phyloP scores from a whole-genome alignment of 2,888 invertebrate species.

The Hedya salicella region DNA sequence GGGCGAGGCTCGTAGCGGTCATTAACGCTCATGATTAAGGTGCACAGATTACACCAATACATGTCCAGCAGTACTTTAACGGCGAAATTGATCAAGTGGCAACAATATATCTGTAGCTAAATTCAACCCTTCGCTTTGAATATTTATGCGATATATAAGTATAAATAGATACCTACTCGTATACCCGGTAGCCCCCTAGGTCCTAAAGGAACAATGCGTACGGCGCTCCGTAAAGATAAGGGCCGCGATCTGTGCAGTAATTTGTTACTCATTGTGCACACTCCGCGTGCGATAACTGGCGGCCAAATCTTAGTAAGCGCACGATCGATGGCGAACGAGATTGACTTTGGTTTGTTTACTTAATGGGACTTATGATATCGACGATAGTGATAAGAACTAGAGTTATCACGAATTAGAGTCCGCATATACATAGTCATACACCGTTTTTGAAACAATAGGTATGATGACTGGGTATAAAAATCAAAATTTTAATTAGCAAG shows the following conservation, averaged over 20 bases:
- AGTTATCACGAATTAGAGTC: neutral
- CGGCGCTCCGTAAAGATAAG: conserved; percentile 43
- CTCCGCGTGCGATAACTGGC: conserved; percentile 59
- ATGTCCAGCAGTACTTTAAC: too few species aligned
- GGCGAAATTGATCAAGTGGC: neutral
- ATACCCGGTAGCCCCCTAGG: conserved; percentile 9
- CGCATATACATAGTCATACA: too few species aligned
- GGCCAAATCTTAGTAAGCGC: conserved; percentile 32
- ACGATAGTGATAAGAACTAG: conserved; percentile 14
- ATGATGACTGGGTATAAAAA: too few species aligned
- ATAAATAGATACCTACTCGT: neutral
- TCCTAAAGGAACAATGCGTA: conserved; percentile 38
- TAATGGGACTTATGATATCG: conserved; percentile 11
- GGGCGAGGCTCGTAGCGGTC: too few species aligned
- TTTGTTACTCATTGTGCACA: conserved; percentile 68
- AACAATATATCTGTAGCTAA: neutral
- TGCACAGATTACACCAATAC: too few species aligned
- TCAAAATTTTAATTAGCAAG: too few species aligned
- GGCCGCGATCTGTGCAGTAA: conserved; percentile 60
- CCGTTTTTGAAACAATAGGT: too few species aligned
- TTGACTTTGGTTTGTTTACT: conserved; percentile 9
- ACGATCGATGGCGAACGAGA: conserved; percentile 29
- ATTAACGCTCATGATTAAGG: too few species aligned
- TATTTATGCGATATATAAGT: neutral
- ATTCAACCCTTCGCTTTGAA: conserved; percentile 1